phyloP scores from a whole-genome alignment of 2,888 invertebrate genomes.

The Eremobia ochroleuca region DNA sequence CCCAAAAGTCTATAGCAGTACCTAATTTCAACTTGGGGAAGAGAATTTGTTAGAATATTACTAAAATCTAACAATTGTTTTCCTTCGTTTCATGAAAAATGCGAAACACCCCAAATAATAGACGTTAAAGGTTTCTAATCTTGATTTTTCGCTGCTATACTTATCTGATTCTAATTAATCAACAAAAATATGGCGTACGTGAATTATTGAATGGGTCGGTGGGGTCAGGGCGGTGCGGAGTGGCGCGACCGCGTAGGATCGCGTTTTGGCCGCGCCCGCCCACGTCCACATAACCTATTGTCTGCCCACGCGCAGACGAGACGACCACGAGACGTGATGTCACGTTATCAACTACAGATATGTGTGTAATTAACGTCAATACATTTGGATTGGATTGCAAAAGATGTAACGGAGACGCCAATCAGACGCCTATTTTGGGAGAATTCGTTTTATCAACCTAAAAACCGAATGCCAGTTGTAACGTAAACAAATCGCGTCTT shows the following conservation, averaged over 20 bases:
- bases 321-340: constrained; percentile 82
- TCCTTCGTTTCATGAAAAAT: constrained; percentile 10
- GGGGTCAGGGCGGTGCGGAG: constrained; percentile 70
- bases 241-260: constrained; percentile 81
- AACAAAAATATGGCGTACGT: constrained; percentile 76
- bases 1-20: neutral
- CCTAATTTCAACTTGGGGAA: neutral
- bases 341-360: constrained; percentile 76
- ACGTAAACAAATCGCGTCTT: neutral
- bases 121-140: constrained; percentile 61
- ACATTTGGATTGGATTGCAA: constrained; percentile 61
- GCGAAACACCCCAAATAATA: constrained; percentile 21
- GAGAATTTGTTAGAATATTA: constrained; percentile 3
- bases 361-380: constrained; percentile 76
- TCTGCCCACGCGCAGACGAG: constrained; percentile 79
- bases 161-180: constrained; percentile 76
- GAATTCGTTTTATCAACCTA: neutral
- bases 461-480: neutral
- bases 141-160: constrained; percentile 67
- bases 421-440: constrained; percentile 12
- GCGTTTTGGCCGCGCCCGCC: constrained; percentile 84
- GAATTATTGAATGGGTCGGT: constrained; percentile 60
- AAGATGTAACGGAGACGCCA: constrained; percentile 41
- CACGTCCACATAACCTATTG: constrained; percentile 81
- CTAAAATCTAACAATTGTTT: constrained; percentile 20